Conservation (phyloP, 2,888 invertebrate genomes). For the Oscheius sp. region DNA sequence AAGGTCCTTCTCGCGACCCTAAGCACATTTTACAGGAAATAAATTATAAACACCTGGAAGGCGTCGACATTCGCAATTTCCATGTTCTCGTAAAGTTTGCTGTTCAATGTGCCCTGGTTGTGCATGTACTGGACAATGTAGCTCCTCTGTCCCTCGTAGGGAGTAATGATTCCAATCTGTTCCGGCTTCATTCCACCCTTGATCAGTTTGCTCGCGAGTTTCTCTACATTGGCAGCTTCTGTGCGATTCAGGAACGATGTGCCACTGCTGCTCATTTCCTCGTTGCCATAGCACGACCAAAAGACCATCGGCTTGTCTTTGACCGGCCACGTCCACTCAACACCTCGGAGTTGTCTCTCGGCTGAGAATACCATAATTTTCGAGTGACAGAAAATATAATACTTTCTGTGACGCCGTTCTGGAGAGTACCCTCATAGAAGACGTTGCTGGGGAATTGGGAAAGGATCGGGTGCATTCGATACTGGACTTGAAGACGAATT, state of each 20-base stretch:
- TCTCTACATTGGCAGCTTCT: slow-evolving; percentile 98
- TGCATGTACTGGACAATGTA: slow-evolving; percentile 98
- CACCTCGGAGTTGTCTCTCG: slow-evolving; percentile 87
- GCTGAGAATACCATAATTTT: slow-evolving; percentile 76
- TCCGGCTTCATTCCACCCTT: slow-evolving; percentile 91
- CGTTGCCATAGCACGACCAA: slow-evolving; percentile 92
- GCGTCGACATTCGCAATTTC: slow-evolving; percentile 99
- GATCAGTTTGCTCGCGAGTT: slow-evolving; percentile 85
- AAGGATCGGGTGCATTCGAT: slow-evolving; percentile 98
- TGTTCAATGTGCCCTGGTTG: slow-evolving; percentile 94
- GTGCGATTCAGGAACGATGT: slow-evolving; percentile 98
- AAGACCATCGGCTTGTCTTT: slow-evolving; percentile 98
- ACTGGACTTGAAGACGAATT: slow-evolving; percentile 93
- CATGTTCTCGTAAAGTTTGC: slow-evolving; percentile 92
- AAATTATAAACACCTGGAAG: slow-evolving; percentile 78
- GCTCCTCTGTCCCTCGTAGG: slow-evolving; percentile 95
- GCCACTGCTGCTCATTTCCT: slow-evolving; percentile 97
- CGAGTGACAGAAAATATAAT: slow-evolving; percentile 33
- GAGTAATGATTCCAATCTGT: slow-evolving; percentile 95
- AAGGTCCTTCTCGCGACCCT: slow-evolving; percentile 95
- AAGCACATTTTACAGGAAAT: slow-evolving; percentile 10
- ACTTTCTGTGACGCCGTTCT: slow-evolving; percentile 95
- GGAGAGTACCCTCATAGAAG: slow-evolving; percentile 97
- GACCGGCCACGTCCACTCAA: slow-evolving; percentile 98
- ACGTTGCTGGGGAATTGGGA: slow-evolving; percentile 98